Percentiles rank a stretch among this genome's conserved stretches.
phyloP scores from a whole-genome alignment of 2,888 invertebrate genomes.

The Netelia virgata region DNA sequence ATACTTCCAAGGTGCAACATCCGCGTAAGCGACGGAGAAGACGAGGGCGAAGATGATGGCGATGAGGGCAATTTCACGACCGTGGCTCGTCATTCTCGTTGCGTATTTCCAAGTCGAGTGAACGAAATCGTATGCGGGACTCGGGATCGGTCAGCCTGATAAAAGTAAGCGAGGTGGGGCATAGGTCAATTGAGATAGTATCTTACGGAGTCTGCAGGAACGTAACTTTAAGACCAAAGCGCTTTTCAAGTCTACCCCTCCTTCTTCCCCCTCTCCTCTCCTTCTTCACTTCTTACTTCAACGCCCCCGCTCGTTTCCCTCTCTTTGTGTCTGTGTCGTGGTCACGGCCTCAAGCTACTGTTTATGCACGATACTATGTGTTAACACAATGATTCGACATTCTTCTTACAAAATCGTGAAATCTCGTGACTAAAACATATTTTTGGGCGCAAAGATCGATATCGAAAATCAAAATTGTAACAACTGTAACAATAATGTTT shows the following conservation, averaged over 20 bases:
- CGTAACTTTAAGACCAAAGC: conserved; percentile 38
- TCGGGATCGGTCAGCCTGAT: conserved; percentile 70
- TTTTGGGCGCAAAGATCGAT: neutral
- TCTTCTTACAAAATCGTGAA: conserved; percentile 19
- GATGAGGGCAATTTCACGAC: conserved; percentile 67
- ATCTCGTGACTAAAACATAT: conserved; percentile 15
- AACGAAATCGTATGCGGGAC: conserved; percentile 73
- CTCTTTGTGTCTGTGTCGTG: conserved; percentile 4
- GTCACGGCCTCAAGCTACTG: conserved; percentile 22
- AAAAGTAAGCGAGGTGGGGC: conserved; percentile 74
- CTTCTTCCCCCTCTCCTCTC: neutral
- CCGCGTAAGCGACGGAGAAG: conserved; percentile 70
- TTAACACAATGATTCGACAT: conserved; percentile 26
- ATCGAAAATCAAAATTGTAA: too few species aligned
- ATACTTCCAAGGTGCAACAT: conserved; percentile 70
- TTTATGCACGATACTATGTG: conserved; percentile 12
- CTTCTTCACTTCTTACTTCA: conserved; percentile 32
- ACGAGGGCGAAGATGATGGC: conserved; percentile 71
- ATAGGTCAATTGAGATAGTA: conserved; percentile 82
- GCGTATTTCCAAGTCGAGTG: conserved; percentile 76
- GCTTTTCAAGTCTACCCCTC: conserved; percentile 2
- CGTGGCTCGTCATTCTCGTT: conserved; percentile 76
- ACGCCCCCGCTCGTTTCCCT: conserved; percentile 37
- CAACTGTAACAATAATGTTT: too few species aligned
- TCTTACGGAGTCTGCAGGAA: conserved; percentile 63